Conservation (phyloP, 92 coral and sea anemone genomes). For the Umimayanthus kanabou region DNA sequence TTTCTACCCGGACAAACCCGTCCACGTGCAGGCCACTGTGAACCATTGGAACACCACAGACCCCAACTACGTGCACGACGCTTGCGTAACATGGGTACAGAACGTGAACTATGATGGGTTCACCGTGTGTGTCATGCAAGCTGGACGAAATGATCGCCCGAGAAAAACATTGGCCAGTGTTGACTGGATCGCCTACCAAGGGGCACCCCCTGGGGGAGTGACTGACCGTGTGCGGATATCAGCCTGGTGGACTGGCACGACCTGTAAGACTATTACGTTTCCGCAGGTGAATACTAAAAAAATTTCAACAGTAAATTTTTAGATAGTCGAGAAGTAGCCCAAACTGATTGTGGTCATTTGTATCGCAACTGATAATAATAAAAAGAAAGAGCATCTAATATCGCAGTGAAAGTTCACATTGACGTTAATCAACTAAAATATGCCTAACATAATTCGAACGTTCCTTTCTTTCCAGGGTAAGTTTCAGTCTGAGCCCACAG, state of each 20-base stretch:
- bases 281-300: background rate
- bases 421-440: background rate
- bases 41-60: slow-evolving; percentile 43
- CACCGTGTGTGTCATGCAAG: slow-evolving; percentile 43
- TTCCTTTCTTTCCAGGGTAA: slow-evolving; percentile 41
- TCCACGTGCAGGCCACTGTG: slow-evolving; percentile 41
- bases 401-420: background rate
- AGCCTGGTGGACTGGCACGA: slow-evolving; percentile 46
- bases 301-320: background rate
- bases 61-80: slow-evolving; percentile 44
- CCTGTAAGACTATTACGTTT: slow-evolving; percentile 6
- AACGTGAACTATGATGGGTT: slow-evolving; percentile 34
- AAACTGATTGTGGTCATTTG: background rate
- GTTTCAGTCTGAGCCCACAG: slow-evolving; percentile 61
- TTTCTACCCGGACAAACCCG: slow-evolving; percentile 52
- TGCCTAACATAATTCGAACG: background rate
- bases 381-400: background rate
- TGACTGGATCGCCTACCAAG: slow-evolving; percentile 62
- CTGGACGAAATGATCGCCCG: slow-evolving; percentile 50
- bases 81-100: slow-evolving; percentile 50
- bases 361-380: background rate
- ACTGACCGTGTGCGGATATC: slow-evolving; percentile 25
- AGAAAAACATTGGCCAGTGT: slow-evolving; percentile 32
- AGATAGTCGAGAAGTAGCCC: background rate
- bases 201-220: slow-evolving; percentile 44